Conservation (phyloP, 2,797 vertebrate genomes). For the Dryobates pubescens region DNA sequence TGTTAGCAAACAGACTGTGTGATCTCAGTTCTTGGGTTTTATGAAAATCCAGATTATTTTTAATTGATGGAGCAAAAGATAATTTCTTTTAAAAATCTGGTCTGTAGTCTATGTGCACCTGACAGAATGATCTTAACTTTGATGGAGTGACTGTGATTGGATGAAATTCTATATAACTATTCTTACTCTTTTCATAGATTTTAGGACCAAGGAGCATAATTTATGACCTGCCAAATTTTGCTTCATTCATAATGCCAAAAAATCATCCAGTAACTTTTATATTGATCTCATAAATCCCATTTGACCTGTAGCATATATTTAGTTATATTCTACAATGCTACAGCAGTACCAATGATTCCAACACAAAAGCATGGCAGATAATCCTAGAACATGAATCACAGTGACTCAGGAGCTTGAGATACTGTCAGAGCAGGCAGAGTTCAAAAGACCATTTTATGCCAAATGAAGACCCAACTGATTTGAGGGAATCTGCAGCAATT, state of each 20-base stretch:
- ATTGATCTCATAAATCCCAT: not conserved
- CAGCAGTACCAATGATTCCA: not conserved
- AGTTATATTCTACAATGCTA: not conserved
- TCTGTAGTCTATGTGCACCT: not conserved
- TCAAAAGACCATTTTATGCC: not conserved
- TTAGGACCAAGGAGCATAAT: not conserved
- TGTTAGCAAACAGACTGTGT: not conserved
- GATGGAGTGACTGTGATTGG: not conserved
- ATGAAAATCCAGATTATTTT: conserved; percentile 9
- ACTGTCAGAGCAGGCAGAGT: not conserved
- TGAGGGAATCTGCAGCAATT: not conserved
- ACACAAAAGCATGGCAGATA: not conserved
- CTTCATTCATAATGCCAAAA: not conserved
- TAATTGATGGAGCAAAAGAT: not conserved
- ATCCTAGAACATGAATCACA: not conserved
- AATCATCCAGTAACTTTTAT: not conserved
- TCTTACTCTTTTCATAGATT: not conserved
- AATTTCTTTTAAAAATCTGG: conserved; percentile 19
- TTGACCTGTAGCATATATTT: not conserved
- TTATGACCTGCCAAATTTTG: not conserved
- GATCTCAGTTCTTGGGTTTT: not conserved
- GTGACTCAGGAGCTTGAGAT: not conserved
- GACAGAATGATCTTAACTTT: conserved; percentile 14
- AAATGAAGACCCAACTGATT: not conserved
- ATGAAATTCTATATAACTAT: not conserved